Evolutionary conservation across 2,113 vertebrate genomes (phyloP).

Genomic region (Nothoprocta pentlandii): DNA sequence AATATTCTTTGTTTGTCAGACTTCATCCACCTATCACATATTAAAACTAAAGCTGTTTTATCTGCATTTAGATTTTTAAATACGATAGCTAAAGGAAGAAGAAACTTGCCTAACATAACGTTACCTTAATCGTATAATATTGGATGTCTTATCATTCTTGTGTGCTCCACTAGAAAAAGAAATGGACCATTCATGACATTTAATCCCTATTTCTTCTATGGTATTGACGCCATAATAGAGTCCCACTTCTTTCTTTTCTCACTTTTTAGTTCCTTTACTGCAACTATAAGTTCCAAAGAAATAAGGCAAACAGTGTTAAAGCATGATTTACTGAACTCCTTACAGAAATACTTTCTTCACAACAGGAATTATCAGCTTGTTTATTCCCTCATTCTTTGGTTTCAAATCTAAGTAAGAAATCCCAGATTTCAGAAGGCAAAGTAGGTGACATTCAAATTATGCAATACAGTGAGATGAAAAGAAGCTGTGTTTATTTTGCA

Average conservation of each 20-base stretch:
- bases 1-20: constrained; percentile 30
- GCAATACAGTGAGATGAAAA: neutral
- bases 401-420: neutral
- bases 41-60: constrained; percentile 38
- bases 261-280: neutral
- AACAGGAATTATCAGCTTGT: neutral
- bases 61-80: constrained; percentile 14
- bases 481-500: neutral
- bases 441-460: neutral
- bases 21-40: constrained; percentile 26
- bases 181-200: neutral
- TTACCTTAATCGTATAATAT: neutral
- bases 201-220: neutral
- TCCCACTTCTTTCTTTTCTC: neutral
- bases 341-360: neutral
- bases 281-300: neutral
- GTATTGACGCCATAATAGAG: neutral
- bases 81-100: neutral
- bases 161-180: neutral
- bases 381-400: neutral
- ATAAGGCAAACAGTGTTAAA: neutral
- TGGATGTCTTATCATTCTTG: neutral
- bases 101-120: neutral
- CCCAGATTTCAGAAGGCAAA: neutral
- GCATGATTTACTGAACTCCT: neutral